These are phyloP conservation scores for Pseudomyrmex cubaensis DNA, from an alignment of 1,140 invertebrate genomes.

Conservation along the genomic window DNA sequence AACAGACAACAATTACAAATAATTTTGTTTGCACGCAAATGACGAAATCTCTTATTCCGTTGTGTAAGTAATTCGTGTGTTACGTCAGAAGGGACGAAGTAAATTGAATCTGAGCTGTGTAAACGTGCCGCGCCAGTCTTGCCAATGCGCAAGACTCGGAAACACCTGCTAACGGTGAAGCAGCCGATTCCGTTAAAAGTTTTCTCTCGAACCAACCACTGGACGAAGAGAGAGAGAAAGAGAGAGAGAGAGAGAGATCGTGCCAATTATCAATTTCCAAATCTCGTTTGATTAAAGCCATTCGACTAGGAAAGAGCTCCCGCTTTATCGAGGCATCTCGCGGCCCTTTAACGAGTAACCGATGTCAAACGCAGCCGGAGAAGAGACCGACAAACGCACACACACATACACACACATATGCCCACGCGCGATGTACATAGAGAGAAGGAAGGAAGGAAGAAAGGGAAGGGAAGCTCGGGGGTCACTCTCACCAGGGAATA, in stretches of 20 bases:
- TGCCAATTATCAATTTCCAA: conserved; percentile 72
- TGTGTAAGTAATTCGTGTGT: background rate
- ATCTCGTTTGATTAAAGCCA: conserved; percentile 72
- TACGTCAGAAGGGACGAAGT: background rate
- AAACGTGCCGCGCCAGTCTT: background rate
- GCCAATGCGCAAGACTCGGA: conserved; percentile 15
- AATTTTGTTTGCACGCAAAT: background rate
- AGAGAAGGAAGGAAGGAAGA: conserved; percentile 40
- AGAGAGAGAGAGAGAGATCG: conserved; percentile 37
- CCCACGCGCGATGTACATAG: conserved; percentile 29
- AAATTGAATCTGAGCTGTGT: conserved; percentile 10
- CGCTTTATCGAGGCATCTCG: conserved; percentile 75
- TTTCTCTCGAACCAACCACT: conserved; percentile 10
- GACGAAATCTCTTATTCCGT: background rate
- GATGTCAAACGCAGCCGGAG: conserved; percentile 75
- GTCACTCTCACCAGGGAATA: conserved; percentile 73
- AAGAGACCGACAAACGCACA: conserved; percentile 59
- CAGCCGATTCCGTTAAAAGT: conserved; percentile 36
- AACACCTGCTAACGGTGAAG: background rate
- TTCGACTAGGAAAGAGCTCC: conserved; percentile 71
- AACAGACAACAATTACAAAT: background rate
- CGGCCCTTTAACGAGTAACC: conserved; percentile 74
- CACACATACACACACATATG: background rate
- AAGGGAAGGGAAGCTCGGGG: conserved; percentile 60
- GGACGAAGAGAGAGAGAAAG: conserved; percentile 21